Percentiles rank a stretch among this genome's conserved stretches.
Evolutionary conservation across 53 echinoderm and acorn worm genomes (phyloP).

Genomic region (Hippasteria phrygiana): DNA sequence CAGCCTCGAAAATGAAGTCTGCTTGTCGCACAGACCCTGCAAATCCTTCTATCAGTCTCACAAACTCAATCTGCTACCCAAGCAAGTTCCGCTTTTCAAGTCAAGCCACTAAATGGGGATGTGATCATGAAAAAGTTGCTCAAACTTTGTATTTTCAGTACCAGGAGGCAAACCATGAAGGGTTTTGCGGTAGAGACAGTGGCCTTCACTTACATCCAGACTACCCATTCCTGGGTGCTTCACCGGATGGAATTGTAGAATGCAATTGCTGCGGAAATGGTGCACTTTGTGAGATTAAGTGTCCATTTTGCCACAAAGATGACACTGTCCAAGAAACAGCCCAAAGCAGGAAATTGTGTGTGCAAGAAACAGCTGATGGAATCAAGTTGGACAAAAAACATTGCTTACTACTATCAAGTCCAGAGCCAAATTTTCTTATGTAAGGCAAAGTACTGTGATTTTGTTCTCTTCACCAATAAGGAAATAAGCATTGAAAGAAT

Average conservation of each 20-base stretch:
- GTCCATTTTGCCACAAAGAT: slow-evolving; percentile 29
- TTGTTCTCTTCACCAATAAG: slow-evolving; percentile 29
- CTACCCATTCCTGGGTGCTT: slow-evolving; percentile 51
- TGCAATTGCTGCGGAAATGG: slow-evolving; percentile 55
- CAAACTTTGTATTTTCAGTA: not conserved
- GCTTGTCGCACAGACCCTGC: slow-evolving; percentile 29
- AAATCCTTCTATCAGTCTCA: slow-evolving; percentile 29
- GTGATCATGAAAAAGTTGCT: slow-evolving; percentile 48
- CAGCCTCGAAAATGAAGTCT: not conserved
- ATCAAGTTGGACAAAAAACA: not conserved
- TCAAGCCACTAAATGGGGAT: slow-evolving; percentile 52
- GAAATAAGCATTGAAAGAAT: slow-evolving; percentile 28
- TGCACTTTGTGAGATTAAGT: slow-evolving; percentile 34
- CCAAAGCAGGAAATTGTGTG: not conserved
- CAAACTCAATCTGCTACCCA: slow-evolving; percentile 49
- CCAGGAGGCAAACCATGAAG: slow-evolving; percentile 16
- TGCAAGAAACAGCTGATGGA: not conserved
- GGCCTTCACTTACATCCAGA: slow-evolving; percentile 33
- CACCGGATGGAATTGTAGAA: slow-evolving; percentile 39
- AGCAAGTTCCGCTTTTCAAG: not conserved
- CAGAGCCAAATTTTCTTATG: slow-evolving; percentile 3
- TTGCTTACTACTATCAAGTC: slow-evolving; percentile 30
- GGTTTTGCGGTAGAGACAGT: slow-evolving; percentile 3
- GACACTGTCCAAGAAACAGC: not conserved
- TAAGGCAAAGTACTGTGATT: slow-evolving; percentile 43